Evolutionary conservation across 2,113 vertebrate genomes (phyloP), one percentile per base, ranked within the genome.

Genomic region (Rhinogobius similis): DNA sequence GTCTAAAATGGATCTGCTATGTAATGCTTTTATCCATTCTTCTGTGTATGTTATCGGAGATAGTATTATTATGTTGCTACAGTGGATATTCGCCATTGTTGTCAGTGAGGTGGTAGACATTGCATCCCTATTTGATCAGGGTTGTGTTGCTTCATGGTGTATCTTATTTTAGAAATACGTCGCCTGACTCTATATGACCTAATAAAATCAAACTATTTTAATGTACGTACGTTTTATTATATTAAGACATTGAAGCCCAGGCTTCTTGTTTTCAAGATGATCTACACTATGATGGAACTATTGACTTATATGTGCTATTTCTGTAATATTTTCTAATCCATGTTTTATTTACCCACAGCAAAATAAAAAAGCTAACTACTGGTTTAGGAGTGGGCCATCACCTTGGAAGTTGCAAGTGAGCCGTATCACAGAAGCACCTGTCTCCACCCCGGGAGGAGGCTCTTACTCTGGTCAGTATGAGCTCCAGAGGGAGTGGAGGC

Each of bases 401-500:
- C 44, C 53, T 10, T 24, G 46, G 70, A 67, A 61, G 32, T 62
- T 3, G 36, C 24, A 5, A 62, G 70, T 67, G 55, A 61, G 65
- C 21, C 39, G 36, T 18, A n/a, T 24, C 58, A 70, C 78, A 64
- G 67, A 63, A 63, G 13, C 64, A 18, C 55, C 79, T n/a, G 13
- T 61, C 76, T 64, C 70, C 52, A 0, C 68, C 41, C 55, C 58
- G 72, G 79, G 77, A 86, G 73, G 78, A 87, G 82, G 75, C 82
- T 56, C 76, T 65, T 48, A 62, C 84, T 73, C 72, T 58, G 83
- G 82, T 70, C 84, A 74, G 61, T 46, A 94, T 94, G 94, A 93
- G 86, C 86, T 91, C 89, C 89, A 92, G 94, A 87, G 92, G 90
- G 78, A 90, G 90, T 72, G 83, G 86, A 53, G 78, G 89, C 82